A percentile compares a stretch with the other conserved stretches of the same genome.
phyloP scores from a whole-genome alignment of 2,888 invertebrate species.

The Allophyes oxyacanthae region DNA sequence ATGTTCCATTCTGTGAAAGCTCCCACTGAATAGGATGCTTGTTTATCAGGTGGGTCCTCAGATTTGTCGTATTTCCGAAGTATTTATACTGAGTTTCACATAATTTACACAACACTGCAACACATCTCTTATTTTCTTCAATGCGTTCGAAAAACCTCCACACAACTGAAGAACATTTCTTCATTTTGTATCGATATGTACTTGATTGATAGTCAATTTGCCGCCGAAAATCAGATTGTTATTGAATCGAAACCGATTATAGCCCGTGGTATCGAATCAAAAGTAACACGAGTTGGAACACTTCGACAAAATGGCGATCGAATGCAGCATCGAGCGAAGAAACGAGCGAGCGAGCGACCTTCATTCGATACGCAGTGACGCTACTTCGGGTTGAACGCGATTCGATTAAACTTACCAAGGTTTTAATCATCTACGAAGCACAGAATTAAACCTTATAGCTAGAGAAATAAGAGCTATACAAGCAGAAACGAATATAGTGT shows the following conservation, averaged over 20 bases:
- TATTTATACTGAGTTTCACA: constrained; percentile 85
- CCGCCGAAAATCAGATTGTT: constrained; percentile 71
- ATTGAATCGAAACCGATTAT: constrained; percentile 72
- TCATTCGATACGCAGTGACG: constrained; percentile 65
- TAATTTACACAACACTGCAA: constrained; percentile 83
- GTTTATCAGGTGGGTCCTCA: constrained; percentile 79
- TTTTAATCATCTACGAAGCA: not conserved
- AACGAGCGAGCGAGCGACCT: constrained; percentile 60
- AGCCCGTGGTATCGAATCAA: constrained; percentile 77
- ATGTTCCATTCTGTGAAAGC: constrained; percentile 74
- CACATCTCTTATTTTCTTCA: constrained; percentile 75
- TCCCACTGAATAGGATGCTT: constrained; percentile 87
- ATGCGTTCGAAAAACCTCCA: constrained; percentile 85
- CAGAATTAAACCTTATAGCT: not conserved
- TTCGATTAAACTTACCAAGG: constrained; percentile 19
- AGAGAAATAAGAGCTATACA: rapidly evolving
- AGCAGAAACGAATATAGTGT: not conserved
- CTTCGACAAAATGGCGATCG: constrained; percentile 76
- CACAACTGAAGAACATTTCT: constrained; percentile 81
- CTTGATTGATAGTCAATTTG: constrained; percentile 67
- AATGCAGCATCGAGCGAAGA: constrained; percentile 69
- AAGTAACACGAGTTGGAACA: constrained; percentile 67
- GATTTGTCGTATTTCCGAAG: constrained; percentile 85
- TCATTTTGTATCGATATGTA: constrained; percentile 75
- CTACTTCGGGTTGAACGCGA: constrained; percentile 23